Percentiles rank a stretch among this genome's conserved stretches.
phyloP scores from a whole-genome alignment of 2,888 invertebrate genomes.

The Lydus trimaculatus region DNA sequence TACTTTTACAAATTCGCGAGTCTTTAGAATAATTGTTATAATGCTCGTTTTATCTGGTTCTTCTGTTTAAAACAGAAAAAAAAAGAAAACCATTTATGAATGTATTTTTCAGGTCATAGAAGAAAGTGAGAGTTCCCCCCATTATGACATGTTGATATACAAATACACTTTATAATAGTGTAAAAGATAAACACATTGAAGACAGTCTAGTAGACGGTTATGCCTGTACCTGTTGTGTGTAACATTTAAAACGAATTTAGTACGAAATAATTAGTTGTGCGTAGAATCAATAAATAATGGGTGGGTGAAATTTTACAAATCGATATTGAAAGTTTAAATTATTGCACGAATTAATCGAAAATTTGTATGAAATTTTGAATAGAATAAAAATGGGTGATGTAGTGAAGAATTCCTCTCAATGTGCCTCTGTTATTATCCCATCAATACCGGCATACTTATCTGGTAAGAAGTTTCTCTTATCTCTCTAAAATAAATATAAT shows the following conservation, averaged over 20 bases:
- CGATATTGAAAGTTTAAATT: background rate
- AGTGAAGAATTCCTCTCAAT: conserved; percentile 8
- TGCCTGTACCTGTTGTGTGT: background rate
- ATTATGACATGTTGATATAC: background rate
- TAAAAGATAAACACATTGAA: background rate
- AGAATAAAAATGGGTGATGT: background rate
- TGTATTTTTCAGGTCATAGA: background rate
- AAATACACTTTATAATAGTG: background rate
- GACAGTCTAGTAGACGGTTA: background rate
- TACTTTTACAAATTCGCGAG: too few species aligned
- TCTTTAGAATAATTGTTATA: too few species aligned
- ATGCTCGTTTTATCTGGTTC: too few species aligned
- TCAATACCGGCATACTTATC: conserved; percentile 52
- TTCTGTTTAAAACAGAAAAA: background rate
- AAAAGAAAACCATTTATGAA: background rate
- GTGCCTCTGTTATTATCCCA: conserved; percentile 38
- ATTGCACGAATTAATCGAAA: background rate
- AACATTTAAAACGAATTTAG: background rate
- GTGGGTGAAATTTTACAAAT: background rate
- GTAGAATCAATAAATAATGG: background rate
- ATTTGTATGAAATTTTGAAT: background rate
- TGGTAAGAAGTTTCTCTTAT: conserved; percentile 41
- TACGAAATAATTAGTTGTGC: too few species aligned
- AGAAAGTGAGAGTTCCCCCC: conserved; percentile 9
- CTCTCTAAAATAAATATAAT: background rate